Evolutionary conservation across 2,113 vertebrate genomes (phyloP).

Genomic region (Phasianus colchicus): DNA sequence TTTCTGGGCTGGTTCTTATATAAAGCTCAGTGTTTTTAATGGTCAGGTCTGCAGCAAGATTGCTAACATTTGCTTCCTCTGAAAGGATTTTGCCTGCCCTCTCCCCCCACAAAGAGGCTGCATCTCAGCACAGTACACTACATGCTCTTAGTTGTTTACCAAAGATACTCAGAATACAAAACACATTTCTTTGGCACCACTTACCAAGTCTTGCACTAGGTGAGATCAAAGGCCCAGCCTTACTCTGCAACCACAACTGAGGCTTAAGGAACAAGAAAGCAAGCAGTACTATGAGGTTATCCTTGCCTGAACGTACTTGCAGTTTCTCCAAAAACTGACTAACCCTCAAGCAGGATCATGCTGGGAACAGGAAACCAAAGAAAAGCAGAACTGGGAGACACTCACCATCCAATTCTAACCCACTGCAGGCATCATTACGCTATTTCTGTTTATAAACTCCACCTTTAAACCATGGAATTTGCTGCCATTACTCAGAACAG

Average conservation of each 20-base stretch:
- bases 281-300: not conserved
- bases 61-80: not conserved
- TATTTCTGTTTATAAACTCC: constrained; percentile 39
- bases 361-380: not conserved
- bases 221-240: not conserved
- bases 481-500: not conserved
- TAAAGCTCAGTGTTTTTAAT: not conserved
- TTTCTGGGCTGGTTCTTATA: not conserved
- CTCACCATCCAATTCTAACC: not conserved
- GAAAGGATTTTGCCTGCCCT: not conserved
- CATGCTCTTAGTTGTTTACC: not conserved
- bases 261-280: not conserved
- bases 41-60: not conserved
- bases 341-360: not conserved
- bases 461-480: constrained; percentile 39
- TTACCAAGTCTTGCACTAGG: not conserved
- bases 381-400: not conserved
- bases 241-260: not conserved
- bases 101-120: fast-evolving
- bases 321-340: not conserved
- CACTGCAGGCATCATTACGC: not conserved
- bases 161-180: not conserved
- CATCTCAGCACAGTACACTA: not conserved
- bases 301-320: not conserved
- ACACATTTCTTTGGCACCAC: not conserved